Conservation (phyloP, 1,140 invertebrate species). For the Cydia fagiglandana region DNA sequence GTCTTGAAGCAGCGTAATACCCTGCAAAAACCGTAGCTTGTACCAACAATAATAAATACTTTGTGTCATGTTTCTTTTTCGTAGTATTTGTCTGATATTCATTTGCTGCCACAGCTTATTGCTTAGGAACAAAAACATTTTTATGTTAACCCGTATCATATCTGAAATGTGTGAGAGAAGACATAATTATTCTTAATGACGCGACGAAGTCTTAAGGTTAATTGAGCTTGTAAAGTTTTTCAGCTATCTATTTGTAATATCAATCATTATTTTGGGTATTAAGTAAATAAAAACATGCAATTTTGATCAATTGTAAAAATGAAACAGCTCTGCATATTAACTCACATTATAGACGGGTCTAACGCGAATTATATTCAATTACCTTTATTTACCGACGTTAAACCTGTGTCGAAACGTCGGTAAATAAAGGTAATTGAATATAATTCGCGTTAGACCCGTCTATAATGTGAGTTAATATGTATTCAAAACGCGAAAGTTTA, state of each 20-base stretch:
- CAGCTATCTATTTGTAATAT: neutral
- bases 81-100: constrained; percentile 6
- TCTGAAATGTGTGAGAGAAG: neutral
- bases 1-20: constrained; percentile 84
- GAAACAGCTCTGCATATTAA: neutral
- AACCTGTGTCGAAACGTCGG: too few relatives aligned
- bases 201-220: neutral
- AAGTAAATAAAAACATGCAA: neutral
- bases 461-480: too few relatives aligned
- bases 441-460: too few relatives aligned
- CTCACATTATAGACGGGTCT: too few relatives aligned
- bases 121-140: neutral
- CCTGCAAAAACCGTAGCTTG: constrained; percentile 64
- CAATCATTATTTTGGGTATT: too few relatives aligned
- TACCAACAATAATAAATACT: constrained; percentile 23
- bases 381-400: too few relatives aligned
- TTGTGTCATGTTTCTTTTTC: neutral
- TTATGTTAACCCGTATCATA: neutral
- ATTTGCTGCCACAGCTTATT: neutral
- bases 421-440: too few relatives aligned
- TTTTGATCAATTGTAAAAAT: neutral
- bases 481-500: too few relatives aligned
- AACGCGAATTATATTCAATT: too few relatives aligned
- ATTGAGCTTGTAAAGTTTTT: neutral
- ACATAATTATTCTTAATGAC: neutral